Evolutionary conservation across 1,140 invertebrate genomes (phyloP).

Genomic region (Aradophagus sp.): DNA sequence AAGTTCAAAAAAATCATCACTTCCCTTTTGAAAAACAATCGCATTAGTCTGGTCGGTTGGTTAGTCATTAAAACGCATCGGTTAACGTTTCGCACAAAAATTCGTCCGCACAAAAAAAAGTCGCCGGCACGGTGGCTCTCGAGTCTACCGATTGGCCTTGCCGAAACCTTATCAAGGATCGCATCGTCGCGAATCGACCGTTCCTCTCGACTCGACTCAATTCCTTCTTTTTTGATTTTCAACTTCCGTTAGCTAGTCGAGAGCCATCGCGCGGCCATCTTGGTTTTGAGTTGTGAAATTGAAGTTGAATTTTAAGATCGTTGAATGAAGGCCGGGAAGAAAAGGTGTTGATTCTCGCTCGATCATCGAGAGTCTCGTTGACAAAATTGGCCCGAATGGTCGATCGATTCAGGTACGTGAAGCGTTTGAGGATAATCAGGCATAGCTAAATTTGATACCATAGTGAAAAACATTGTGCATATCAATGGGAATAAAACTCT

Average conservation of each 20-base stretch:
- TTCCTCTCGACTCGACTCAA: neutral
- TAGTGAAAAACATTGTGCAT: constrained; percentile 76
- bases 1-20: constrained; percentile 76
- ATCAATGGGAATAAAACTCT: constrained; percentile 78
- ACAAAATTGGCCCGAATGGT: constrained; percentile 73
- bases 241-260: constrained; percentile 4
- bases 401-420: constrained; percentile 75
- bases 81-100: constrained; percentile 33
- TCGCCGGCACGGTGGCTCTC: constrained; percentile 41
- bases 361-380: constrained; percentile 67
- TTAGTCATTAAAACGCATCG: constrained; percentile 51
- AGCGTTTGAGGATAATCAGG: constrained; percentile 75
- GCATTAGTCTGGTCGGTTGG: constrained; percentile 65
- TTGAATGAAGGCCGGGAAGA: constrained; percentile 33
- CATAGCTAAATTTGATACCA: constrained; percentile 75
- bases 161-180: too few relatives aligned
- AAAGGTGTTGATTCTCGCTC: constrained; percentile 49
- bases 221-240: constrained; percentile 5
- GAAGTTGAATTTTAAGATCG: constrained; percentile 7
- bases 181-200: too few relatives aligned
- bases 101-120: constrained; percentile 43
- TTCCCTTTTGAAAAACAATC: constrained; percentile 76
- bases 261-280: constrained; percentile 23
- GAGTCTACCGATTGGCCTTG: too few relatives aligned
- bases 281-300: constrained; percentile 8